Base-by-base conservation (phyloP, 2,113 vertebrate species). In the Brienomyrus brachyistius region DNA sequence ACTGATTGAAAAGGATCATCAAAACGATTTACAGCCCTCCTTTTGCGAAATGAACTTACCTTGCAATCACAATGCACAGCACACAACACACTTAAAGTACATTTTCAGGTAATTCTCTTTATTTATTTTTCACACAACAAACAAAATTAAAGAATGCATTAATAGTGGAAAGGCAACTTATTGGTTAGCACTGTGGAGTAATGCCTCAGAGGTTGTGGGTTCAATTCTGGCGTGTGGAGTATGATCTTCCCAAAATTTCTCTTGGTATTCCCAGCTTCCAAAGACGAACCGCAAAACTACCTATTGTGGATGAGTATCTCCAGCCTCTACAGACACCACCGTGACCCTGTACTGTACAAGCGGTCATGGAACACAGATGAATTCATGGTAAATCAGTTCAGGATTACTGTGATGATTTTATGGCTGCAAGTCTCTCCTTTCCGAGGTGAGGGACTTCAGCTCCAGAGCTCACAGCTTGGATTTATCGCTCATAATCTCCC, bases 401-500 rank as follows among this genome's bases (percentile, higher is more conserved):
- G 43, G 17, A 80, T 43, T 15, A 43, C 74, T 80, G 15, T 43
- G 59, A 23, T 47, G 45, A n/a, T 43, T 47, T 40, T 27, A 52
- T 31, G 84, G 7, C n/a, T 27, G 50, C 15, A 35, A 50, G 19
- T 86, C 84, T 51, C 13, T 54, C n/a, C 84, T 23, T 15, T 77
- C 4, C 17, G 70, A 40, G 6, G 7, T 43, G 52, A 62, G 8
- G 45, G 54, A 35, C n/a, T 40, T 87, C 52, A 31, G 31, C 19
- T 82, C 88, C 45, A 4, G 59, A 31, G 50, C 40, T 93, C 88
- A 96, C 31, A 96, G 94, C 93, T 96, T 96, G 91, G 95, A 95
- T 92, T 95, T 90, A 11, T 91, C 90, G 0, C 93, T 88, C 31
- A 97, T 48, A 7, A 97, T 90, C 8, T 95, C 94, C 82, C 91